Evolutionary conservation across 2,113 vertebrate genomes (phyloP), one percentile per base, ranked within the genome.

Genomic region (Phainopepla nitens): DNA sequence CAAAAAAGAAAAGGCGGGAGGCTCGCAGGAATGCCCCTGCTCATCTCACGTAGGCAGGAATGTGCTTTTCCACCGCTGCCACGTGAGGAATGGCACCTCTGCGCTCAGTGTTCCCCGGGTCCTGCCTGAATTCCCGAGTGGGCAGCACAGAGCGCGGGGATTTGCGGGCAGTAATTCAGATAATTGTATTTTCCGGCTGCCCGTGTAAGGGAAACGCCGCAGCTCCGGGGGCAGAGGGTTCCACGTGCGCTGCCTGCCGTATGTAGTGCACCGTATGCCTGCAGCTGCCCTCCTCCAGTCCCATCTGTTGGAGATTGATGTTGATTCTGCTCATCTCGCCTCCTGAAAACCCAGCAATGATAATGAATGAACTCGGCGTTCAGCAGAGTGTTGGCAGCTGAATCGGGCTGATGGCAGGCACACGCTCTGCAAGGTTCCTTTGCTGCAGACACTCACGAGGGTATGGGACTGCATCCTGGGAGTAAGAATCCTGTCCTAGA

Each of bases 261-360:
- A 93, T 93, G 76, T 80, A 93, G 93, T 25, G 58, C 89, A 66
- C 75, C 2, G 50, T 65, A 6, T 15, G 93, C 93, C 95, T 57
- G 83, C 96, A 96, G 97, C 97, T 96, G 94, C 89, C 92, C 75
- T 80, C 68, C 89, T 31, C 83, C 7, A 14, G 50, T 71, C 90
- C 97, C 96, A 96, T 96, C 97, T 97, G 96, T 87, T 85, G 70
- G 90, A 91, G 66, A 47, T 0, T 82, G 78, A 76, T 82, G 93
- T 80, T 91, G 73, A 45, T 92, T 96, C 81, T 88, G 54, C 81
- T 91, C 77, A 70, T 91, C 73, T 68, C 71, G 80, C 56, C 81
- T 94, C 72, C 81, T 47, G 64, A 91, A 94, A 90, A 15, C 13
- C 21, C 71, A 28, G 85, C 39, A 61, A 33, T 64, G 90, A 62